Base-by-base conservation (phyloP, 1,140 invertebrate genomes). In the Berghia stephanieae region DNA sequence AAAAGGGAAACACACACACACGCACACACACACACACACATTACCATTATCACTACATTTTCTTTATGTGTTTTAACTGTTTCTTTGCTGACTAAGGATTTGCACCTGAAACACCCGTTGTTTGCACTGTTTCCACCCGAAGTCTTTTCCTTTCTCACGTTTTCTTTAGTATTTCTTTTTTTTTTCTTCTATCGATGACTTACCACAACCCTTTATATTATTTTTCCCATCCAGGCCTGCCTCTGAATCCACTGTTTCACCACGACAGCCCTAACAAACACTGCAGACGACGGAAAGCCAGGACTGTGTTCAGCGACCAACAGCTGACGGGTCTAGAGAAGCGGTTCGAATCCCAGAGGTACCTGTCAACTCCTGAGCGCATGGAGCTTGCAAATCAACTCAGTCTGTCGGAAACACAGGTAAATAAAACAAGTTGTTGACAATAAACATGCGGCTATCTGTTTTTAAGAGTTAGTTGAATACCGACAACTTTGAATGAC, bases 231-330 rank as follows among this genome's bases (percentile, higher is more conserved):
- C 0, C 86, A 94, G 94, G 93, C 40, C 90, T 94, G 34, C 93
- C 93, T 0, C 93, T 94, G 82, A 93, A 93, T 75, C 91, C 93
- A 0, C 86, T 95, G 42, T 94, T 94, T 89, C 91, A 94, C 40
- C 87, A 88, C 57, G 94, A 91, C 77, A 85, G 84, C 31, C 88
- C 94, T 0, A 90, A 95, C 44, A 96, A 97, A 87, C 95, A 97
- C 83, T 97, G 96, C 88, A 92, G 96, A 10, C 92, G 96, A 84
- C 91, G 96, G 81, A 98, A 98, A 91, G 96, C 96, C 0, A 91
- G 98, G 67, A 99, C 98, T 0, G 98, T 99, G 1, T 99, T 99
- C 90, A 98, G 96, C 71, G 98, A 99, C 87, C 95, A 97, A 70
- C 89, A 90, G 75, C 75, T 90, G 38, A 88, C 87, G 42, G 86